These are phyloP conservation scores for Lycaon pictus DNA, from an alignment of 2,113 vertebrate genomes.

Conservation along the genomic window DNA sequence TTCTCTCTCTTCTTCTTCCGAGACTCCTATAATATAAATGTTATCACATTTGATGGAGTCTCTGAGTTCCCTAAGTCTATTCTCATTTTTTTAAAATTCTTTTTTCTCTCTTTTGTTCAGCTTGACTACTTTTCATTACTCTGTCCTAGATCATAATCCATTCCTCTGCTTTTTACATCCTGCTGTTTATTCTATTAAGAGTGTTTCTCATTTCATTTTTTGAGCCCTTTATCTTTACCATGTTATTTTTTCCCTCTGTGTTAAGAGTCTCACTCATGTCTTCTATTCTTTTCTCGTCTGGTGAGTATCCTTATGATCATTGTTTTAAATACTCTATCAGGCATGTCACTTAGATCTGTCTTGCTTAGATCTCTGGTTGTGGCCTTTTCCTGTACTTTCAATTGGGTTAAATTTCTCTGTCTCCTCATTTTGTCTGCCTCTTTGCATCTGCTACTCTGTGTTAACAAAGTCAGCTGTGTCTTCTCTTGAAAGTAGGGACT, in stretches of 20 bases:
- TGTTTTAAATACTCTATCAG: background rate
- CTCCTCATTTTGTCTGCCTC: background rate
- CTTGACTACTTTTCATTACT: background rate
- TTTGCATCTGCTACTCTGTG: background rate
- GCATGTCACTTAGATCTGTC: background rate
- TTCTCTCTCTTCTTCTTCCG: background rate
- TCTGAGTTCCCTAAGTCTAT: background rate
- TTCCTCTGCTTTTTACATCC: background rate
- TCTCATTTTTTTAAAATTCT: background rate
- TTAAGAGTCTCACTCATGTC: background rate
- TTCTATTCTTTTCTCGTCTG: background rate
- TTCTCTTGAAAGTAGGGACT: background rate
- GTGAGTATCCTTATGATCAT: background rate
- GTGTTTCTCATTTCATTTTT: background rate
- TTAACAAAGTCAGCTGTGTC: background rate
- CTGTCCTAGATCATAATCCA: background rate
- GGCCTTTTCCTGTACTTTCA: background rate
- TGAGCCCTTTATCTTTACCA: background rate
- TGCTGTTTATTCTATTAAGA: background rate
- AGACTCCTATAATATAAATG: background rate
- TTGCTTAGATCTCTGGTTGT: background rate
- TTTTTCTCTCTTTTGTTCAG: background rate
- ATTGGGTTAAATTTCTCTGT: background rate
- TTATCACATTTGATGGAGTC: background rate
- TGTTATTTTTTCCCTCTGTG: background rate